These are phyloP conservation scores for Sympetrum striolatum DNA, from an alignment of 2,888 invertebrate species.

Conservation along the genomic window DNA sequence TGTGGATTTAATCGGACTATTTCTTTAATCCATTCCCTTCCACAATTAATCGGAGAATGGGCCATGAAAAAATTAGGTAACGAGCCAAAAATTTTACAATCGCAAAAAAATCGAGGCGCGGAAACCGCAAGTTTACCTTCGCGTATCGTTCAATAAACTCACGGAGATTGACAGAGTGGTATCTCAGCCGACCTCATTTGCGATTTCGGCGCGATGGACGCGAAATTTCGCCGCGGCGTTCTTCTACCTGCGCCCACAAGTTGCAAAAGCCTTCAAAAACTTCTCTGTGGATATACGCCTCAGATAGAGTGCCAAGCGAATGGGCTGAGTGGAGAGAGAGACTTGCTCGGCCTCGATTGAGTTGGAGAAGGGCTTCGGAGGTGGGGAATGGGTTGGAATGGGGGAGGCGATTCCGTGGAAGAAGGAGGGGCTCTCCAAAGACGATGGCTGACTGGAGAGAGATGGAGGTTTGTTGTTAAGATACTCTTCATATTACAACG, in stretches of 20 bases:
- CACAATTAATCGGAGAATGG: too few relatives aligned
- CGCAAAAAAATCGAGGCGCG: too few relatives aligned
- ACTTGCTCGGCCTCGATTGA: constrained; percentile 30
- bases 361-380: background rate
- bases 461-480: background rate
- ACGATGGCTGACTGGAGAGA: background rate
- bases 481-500: too few relatives aligned
- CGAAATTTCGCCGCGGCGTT: background rate
- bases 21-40: too few relatives aligned
- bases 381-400: background rate
- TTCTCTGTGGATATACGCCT: background rate
- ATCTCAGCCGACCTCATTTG: too few relatives aligned
- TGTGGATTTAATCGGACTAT: too few relatives aligned
- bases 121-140: too few relatives aligned
- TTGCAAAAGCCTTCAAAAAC: background rate
- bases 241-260: background rate
- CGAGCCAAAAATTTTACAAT: too few relatives aligned
- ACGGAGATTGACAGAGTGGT: too few relatives aligned
- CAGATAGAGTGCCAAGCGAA: background rate
- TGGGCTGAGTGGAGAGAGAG: background rate
- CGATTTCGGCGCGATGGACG: background rate
- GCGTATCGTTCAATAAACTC: too few relatives aligned
- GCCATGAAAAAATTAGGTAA: too few relatives aligned
- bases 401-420: background rate
- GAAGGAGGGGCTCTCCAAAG: background rate